Evolutionary conservation across 2,113 vertebrate genomes (phyloP), one percentile per base, ranked within the genome.

Genomic region (Corydoras sp.): DNA sequence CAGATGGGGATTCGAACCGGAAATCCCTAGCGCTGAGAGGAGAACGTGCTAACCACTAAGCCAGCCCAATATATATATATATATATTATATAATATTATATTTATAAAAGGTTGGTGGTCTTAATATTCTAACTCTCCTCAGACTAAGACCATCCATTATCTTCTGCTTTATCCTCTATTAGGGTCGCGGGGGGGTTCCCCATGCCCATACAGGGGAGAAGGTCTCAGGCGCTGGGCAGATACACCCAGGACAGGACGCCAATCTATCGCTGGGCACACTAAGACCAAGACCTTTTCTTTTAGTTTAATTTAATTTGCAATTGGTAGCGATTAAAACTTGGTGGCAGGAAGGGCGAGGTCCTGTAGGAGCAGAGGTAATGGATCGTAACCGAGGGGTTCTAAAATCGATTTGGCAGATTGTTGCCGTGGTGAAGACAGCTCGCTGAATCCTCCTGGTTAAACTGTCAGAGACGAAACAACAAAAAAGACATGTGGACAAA

Each of bases 361-460:
- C 12, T 67, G 59, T 43, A 75, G 69, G 67, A 71, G 61, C 12
- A 32, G 18, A 65, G 58, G 58, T 75, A 79, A 75, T 79, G 69
- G 65, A 4, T 69, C 66, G 56, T 72, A 66, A 72, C 65, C 61
- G 35, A 62, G 58, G 77, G 56, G 48, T 56, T 18, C 64, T 72
- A 60, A 51, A 79, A 79, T 78, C 73, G 58, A 75, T 79, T 79
- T 72, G 70, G 60, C 73, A 75, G 50, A 2, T 31, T 58, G 60
- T 62, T 51, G 65, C 65, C 51, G 62, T 58, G 53, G 29, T 65
- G 65, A 72, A 49, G 69, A 65, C 60, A 12, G 50, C 69, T 72
- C 65, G 65, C 73, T 43, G 7, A 72, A n/a, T 10, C 65, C 70
- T 72, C 73, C 65, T 65, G 64, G 61, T 75, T 74, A 72, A 76